Evolutionary conservation across 2,113 vertebrate genomes (phyloP).

Genomic region (Dicrurus megarhynchus): DNA sequence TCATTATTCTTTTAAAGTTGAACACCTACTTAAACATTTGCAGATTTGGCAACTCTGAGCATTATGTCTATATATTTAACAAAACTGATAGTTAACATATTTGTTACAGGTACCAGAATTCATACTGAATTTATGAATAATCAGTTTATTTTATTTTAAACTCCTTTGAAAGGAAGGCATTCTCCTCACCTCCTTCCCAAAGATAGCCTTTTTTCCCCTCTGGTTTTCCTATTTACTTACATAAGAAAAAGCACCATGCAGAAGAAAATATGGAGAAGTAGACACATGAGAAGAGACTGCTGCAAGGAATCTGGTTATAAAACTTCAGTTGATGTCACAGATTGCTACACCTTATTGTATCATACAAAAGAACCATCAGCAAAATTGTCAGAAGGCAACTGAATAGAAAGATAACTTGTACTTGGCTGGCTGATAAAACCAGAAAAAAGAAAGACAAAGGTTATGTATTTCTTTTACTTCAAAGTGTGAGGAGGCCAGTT

Average conservation of each 20-base stretch:
- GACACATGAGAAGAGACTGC: background rate
- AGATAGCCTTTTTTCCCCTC: background rate
- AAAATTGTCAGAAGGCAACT: background rate
- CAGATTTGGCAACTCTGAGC: background rate
- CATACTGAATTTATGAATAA: background rate
- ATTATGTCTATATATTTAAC: background rate
- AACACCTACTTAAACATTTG: background rate
- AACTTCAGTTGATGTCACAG: background rate
- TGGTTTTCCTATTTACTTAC: background rate
- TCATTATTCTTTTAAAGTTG: background rate
- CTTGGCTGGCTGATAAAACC: background rate
- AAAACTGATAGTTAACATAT: background rate
- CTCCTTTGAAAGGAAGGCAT: background rate
- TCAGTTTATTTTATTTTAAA: background rate
- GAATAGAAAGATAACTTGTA: background rate
- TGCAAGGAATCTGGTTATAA: background rate
- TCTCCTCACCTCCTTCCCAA: background rate
- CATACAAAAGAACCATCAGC: background rate
- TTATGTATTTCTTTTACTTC: background rate
- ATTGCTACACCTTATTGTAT: background rate
- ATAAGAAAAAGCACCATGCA: background rate
- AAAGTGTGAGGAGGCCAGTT: background rate
- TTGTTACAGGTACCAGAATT: background rate
- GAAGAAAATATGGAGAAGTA: background rate
- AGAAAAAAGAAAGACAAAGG: background rate